These are phyloP conservation scores for Strigamia transsilvanica DNA, from an alignment of 2,888 invertebrate species.

Conservation along the genomic window DNA sequence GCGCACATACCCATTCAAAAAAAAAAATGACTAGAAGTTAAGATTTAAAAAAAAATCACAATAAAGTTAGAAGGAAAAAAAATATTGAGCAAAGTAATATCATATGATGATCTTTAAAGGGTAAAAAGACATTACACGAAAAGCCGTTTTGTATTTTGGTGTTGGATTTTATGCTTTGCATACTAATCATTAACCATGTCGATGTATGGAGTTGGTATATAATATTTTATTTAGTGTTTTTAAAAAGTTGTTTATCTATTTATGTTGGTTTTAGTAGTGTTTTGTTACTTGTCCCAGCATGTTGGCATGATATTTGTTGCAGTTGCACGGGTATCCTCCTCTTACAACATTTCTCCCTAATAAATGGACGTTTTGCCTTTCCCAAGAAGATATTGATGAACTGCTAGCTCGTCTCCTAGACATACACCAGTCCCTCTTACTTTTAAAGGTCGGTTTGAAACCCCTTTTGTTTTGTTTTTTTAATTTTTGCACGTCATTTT, in stretches of 20 bases:
- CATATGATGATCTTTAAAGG: background rate
- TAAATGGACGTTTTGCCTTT: conserved; percentile 38
- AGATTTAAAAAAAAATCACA: background rate
- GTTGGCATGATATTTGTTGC: conserved; percentile 48
- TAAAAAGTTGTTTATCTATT: background rate
- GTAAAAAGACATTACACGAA: background rate
- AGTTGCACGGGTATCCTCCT: conserved; percentile 44
- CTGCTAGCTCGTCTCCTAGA: conserved; percentile 55
- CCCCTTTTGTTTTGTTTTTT: conserved; percentile 1
- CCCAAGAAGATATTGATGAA: conserved; percentile 53
- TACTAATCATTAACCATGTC: background rate
- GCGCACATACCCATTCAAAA: background rate
- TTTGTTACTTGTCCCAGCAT: conserved; percentile 27
- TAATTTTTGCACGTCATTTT: background rate
- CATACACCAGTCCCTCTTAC: conserved; percentile 54
- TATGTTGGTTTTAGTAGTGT: conserved; percentile 40
- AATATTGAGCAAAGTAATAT: background rate
- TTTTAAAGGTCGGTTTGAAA: conserved; percentile 54
- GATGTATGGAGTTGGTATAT: background rate
- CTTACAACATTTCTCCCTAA: conserved; percentile 48
- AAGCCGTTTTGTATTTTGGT: background rate
- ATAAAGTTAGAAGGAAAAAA: background rate
- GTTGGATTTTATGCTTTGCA: conserved; percentile 17
- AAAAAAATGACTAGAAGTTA: background rate
- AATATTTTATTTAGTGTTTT: conserved; percentile 22